Evolutionary conservation across 30 jellyfish, hydroid and myxozoan genomes (phyloP).

Genomic region (Aurelia aurita): DNA sequence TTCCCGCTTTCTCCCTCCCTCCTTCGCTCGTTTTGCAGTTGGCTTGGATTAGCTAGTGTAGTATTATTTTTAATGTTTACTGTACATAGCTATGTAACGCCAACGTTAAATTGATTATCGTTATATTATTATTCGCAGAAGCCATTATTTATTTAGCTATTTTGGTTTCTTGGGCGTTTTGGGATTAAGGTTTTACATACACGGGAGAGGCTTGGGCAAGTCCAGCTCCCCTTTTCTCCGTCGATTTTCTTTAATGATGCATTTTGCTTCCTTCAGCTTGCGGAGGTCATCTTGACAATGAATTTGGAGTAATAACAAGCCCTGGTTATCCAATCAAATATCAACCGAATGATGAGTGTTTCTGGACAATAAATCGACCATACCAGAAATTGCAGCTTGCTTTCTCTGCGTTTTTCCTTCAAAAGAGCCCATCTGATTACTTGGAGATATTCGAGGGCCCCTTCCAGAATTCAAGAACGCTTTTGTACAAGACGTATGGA

Average conservation of each 20-base stretch:
- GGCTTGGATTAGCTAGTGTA: too few relatives aligned
- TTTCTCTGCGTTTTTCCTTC: constrained; percentile 71
- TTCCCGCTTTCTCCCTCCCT: too few relatives aligned
- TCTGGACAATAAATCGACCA: constrained; percentile 92
- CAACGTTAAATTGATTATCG: too few relatives aligned
- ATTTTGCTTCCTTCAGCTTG: constrained; percentile 59
- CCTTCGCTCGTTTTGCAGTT: too few relatives aligned
- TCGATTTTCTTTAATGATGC: background rate
- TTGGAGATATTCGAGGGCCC: constrained; percentile 90
- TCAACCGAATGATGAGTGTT: constrained; percentile 89
- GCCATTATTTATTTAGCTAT: too few relatives aligned
- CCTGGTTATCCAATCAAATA: constrained; percentile 86
- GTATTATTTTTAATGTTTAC: too few relatives aligned
- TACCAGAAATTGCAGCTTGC: constrained; percentile 68
- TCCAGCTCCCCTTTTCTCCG: too few relatives aligned
- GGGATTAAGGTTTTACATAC: too few relatives aligned
- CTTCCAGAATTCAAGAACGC: constrained; percentile 48
- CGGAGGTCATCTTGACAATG: constrained; percentile 82
- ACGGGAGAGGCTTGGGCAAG: too few relatives aligned
- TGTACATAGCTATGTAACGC: too few relatives aligned
- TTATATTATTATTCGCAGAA: too few relatives aligned
- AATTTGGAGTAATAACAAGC: constrained; percentile 78
- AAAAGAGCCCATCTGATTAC: constrained; percentile 50
- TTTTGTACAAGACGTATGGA: constrained; percentile 56
- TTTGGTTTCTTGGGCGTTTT: too few relatives aligned